A percentile compares a stretch with the other conserved stretches of the same genome.
Conservation (phyloP, 2,113 vertebrate species). For the Chaenocephalus aceratus region DNA sequence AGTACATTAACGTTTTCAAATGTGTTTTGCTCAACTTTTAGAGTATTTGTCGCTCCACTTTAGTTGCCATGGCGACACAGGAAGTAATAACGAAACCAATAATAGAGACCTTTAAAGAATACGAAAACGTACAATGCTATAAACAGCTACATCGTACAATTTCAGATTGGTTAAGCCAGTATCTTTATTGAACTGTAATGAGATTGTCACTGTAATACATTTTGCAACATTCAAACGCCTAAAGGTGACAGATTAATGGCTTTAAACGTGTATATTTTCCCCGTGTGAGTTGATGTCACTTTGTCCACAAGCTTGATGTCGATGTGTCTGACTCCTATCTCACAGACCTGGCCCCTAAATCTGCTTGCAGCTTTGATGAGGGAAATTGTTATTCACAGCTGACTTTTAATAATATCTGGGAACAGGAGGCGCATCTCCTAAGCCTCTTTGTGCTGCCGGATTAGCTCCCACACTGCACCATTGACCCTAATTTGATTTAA, state of each 20-base stretch:
- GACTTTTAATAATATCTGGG: conserved; percentile 83
- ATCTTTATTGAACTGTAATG: neutral
- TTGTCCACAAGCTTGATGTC: conserved; percentile 33
- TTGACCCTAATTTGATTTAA: conserved; percentile 87
- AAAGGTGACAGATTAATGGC: conserved; percentile 21
- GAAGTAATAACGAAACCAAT: neutral
- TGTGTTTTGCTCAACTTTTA: neutral
- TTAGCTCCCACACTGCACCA: conserved; percentile 82
- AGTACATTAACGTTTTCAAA: neutral
- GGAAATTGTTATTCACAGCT: conserved; percentile 81
- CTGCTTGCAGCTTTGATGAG: conserved; percentile 72
- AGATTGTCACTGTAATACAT: conserved; percentile 11
- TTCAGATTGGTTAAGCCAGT: neutral
- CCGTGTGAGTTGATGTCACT: conserved; percentile 38
- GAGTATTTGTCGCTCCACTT: neutral
- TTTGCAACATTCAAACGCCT: conserved; percentile 7
- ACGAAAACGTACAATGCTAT: neutral
- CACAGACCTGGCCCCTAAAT: conserved; percentile 56
- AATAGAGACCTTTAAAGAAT: neutral
- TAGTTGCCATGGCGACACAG: neutral
- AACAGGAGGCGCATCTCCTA: conserved; percentile 82
- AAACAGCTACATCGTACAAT: neutral
- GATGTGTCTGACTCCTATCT: conserved; percentile 57
- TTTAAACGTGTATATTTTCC: conserved; percentile 6
- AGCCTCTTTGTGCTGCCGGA: conserved; percentile 82